These are phyloP conservation scores for Mamestra brassicae DNA, from an alignment of 2,888 invertebrate genomes.

Conservation along the genomic window DNA sequence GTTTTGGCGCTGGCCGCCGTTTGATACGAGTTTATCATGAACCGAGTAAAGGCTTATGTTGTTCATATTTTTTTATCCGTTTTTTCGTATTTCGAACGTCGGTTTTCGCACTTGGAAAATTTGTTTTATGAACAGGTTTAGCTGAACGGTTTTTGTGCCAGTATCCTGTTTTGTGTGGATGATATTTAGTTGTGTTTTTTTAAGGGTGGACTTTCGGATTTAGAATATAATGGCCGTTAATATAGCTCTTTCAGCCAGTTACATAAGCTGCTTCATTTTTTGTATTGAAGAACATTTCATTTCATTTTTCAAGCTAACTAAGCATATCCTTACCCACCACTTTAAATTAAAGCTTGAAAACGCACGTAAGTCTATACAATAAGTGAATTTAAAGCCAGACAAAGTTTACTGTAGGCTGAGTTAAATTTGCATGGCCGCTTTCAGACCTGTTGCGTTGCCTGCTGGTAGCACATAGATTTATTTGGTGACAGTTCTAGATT, in stretches of 20 bases:
- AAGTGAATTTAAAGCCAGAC: conserved; percentile 45
- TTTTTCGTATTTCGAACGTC: conserved; percentile 61
- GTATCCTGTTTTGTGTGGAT: conserved; percentile 25
- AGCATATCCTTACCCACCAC: too few species aligned
- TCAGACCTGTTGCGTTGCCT: conserved; percentile 65
- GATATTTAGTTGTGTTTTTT: conserved; percentile 29
- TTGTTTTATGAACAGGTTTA: conserved; percentile 66
- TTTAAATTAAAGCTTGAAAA: background rate
- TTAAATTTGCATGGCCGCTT: conserved; percentile 61
- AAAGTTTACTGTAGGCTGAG: conserved; percentile 62
- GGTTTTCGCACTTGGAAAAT: conserved; percentile 60
- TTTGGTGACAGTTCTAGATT: conserved; percentile 57
- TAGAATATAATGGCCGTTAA: conserved; percentile 3
- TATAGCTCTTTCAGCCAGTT: background rate
- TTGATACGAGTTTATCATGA: conserved; percentile 76
- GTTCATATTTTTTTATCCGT: conserved; percentile 60
- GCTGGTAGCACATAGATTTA: conserved; percentile 53
- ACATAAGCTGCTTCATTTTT: background rate
- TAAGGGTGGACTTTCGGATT: conserved; percentile 38
- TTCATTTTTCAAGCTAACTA: background rate
- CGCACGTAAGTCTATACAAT: conserved; percentile 30
- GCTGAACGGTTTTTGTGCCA: conserved; percentile 40
- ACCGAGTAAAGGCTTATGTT: conserved; percentile 64
- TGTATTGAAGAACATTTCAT: background rate
- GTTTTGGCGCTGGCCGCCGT: conserved; percentile 75